Percentiles rank a stretch among this genome's conserved stretches.
Conservation (phyloP, 64 coral and sea anemone genomes). For the Hydrozoanthus tunicans region DNA sequence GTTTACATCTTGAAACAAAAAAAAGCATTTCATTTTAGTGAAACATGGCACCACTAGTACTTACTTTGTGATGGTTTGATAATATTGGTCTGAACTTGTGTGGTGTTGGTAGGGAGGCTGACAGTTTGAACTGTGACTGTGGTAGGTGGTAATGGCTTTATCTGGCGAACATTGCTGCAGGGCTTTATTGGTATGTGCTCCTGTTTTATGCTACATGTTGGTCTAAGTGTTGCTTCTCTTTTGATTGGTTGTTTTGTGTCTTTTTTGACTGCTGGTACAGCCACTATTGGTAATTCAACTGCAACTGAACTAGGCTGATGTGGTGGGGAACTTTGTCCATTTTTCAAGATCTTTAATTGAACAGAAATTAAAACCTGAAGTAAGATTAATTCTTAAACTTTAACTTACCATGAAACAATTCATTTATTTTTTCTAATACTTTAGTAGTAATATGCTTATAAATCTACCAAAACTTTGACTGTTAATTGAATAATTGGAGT, state of each 20-base stretch:
- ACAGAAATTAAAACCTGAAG: background rate
- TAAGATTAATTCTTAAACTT: background rate
- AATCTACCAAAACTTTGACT: no score
- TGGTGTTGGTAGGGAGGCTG: slow-evolving; percentile 2
- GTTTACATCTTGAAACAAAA: background rate
- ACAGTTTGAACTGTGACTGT: slow-evolving; percentile 7
- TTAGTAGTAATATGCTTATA: no score
- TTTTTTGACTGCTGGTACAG: slow-evolving; percentile 24
- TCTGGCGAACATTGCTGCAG: slow-evolving; percentile 18
- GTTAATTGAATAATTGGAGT: no score
- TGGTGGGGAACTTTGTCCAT: slow-evolving; percentile 83
- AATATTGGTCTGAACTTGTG: background rate
- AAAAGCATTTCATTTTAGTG: background rate
- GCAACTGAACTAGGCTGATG: slow-evolving; percentile 54
- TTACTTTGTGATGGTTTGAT: slow-evolving; percentile 1
- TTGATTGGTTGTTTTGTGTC: slow-evolving; percentile 53
- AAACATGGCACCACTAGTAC: slow-evolving; percentile 9
- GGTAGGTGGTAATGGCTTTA: slow-evolving; percentile 3
- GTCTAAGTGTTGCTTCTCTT: slow-evolving; percentile 62
- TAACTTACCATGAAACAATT: background rate
- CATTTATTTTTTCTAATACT: no score
- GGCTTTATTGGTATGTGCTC: background rate
- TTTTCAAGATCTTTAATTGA: slow-evolving; percentile 65
- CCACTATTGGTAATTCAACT: slow-evolving; percentile 46
- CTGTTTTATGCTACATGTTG: slow-evolving; percentile 42